A percentile compares a stretch with the other conserved stretches of the same genome.
phyloP scores from a whole-genome alignment of 2,888 invertebrate species.

The Pandemis cinnamomeana region DNA sequence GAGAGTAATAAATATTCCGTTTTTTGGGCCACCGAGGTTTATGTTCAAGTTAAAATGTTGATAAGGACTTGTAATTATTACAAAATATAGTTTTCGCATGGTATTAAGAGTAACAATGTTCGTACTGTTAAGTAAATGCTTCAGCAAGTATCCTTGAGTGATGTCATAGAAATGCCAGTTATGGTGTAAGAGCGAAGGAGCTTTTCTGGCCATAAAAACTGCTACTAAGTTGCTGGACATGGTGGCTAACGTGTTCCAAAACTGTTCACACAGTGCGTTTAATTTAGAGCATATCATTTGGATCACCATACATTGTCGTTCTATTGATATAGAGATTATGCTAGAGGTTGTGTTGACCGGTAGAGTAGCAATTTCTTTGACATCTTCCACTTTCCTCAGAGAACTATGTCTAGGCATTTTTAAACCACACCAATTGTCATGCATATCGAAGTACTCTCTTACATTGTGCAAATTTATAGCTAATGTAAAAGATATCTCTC shows the following conservation, averaged over 20 bases:
- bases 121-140: conserved; percentile 47
- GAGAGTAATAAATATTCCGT: conserved; percentile 44
- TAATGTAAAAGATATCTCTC: not conserved
- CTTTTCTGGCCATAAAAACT: not conserved
- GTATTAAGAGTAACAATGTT: conserved; percentile 50
- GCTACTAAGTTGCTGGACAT: not conserved
- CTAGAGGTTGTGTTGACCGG: conserved; percentile 5
- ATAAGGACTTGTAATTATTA: conserved; percentile 50
- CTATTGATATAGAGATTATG: not conserved
- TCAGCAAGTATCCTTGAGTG: conserved; percentile 53
- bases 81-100: conserved; percentile 54
- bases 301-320: not conserved
- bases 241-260: conserved; percentile 8
- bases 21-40: conserved; percentile 45
- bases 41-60: conserved; percentile 48
- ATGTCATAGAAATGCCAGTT: conserved; percentile 55
- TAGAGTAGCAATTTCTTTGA: not conserved
- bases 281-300: conserved; percentile 4
- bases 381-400: not conserved
- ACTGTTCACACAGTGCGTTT: conserved; percentile 9
- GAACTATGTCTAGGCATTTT: not conserved
- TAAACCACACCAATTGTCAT: not conserved
- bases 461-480: not conserved
- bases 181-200: conserved; percentile 2
- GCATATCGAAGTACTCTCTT: conserved; percentile 1